phyloP scores from a whole-genome alignment of 1,140 invertebrate species.

The Euwallacea similis region DNA sequence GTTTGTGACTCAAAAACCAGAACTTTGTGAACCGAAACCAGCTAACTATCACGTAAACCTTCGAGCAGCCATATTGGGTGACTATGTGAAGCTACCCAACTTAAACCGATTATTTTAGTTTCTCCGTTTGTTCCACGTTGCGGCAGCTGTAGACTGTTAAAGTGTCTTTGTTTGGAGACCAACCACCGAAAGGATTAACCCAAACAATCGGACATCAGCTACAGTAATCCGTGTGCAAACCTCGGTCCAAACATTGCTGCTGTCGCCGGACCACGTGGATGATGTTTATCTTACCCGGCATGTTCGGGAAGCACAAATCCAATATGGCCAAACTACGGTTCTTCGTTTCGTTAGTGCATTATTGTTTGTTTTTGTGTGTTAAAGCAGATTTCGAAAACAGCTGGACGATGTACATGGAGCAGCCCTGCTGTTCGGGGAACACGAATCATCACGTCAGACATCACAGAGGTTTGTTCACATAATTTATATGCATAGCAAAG shows the following conservation, averaged over 20 bases:
- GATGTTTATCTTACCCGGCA: slow-evolving; percentile 23
- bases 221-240: slow-evolving; percentile 1
- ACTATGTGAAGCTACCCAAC: not conserved
- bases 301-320: slow-evolving; percentile 9
- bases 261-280: slow-evolving; percentile 17
- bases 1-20: slow-evolving; percentile 4
- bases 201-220: slow-evolving; percentile 1
- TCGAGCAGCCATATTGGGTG: not conserved
- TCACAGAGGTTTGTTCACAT: slow-evolving; percentile 49
- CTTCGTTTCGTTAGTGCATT: slow-evolving; percentile 21
- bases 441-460: slow-evolving; percentile 52
- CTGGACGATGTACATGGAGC: slow-evolving; percentile 54
- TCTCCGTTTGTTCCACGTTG: not conserved
- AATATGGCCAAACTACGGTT: slow-evolving; percentile 27
- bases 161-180: not conserved
- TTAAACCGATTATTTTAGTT: not conserved
- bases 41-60: no score
- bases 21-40: no score
- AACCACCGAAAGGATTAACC: slow-evolving; percentile 1
- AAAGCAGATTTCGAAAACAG: slow-evolving; percentile 53
- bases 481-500: no score
- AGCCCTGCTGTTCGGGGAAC: slow-evolving; percentile 51
- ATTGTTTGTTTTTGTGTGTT: slow-evolving; percentile 42
- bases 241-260: slow-evolving; percentile 8
- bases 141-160: not conserved